Conservation (phyloP, 2,797 vertebrate species). For the Apogon talboti region DNA sequence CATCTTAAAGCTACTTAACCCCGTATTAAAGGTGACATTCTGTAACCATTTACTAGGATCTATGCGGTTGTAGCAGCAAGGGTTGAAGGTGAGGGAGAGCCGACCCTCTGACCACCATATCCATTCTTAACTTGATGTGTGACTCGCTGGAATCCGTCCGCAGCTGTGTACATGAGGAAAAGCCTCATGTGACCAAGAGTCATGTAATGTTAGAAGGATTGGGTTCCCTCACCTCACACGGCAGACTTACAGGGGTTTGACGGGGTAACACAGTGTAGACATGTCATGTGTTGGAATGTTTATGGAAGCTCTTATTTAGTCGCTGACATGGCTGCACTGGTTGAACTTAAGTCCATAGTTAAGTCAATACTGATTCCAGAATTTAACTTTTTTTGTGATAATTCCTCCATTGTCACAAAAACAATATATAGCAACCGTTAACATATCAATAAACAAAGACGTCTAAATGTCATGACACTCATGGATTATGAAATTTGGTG, state of each 20-base stretch:
- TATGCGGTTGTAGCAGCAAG: neutral
- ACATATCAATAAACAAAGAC: no score
- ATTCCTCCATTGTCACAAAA: no score
- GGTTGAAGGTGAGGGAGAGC: slow-evolving; percentile 6
- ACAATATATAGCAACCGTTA: no score
- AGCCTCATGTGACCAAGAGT: slow-evolving; percentile 22
- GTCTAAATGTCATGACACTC: no score
- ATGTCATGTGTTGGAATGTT: slow-evolving; percentile 34
- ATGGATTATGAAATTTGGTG: no score
- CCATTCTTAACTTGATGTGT: slow-evolving; percentile 5
- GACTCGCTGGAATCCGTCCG: slow-evolving; percentile 8
- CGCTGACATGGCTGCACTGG: neutral
- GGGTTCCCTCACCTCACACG: slow-evolving; percentile 14
- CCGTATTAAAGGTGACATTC: slow-evolving; percentile 17
- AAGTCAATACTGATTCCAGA: no score
- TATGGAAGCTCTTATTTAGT: slow-evolving; percentile 12
- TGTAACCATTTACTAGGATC: slow-evolving; percentile 30
- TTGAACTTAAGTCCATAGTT: no score
- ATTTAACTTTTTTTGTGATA: no score
- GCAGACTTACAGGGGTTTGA: slow-evolving; percentile 18
- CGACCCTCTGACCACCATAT: slow-evolving; percentile 23
- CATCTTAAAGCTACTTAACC: slow-evolving; percentile 61
- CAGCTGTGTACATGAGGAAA: slow-evolving; percentile 1
- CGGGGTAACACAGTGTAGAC: slow-evolving; percentile 21
- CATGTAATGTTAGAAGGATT: slow-evolving; percentile 29